Conservation (phyloP, 2,888 invertebrate genomes). For the Margaritifera margaritifera region DNA sequence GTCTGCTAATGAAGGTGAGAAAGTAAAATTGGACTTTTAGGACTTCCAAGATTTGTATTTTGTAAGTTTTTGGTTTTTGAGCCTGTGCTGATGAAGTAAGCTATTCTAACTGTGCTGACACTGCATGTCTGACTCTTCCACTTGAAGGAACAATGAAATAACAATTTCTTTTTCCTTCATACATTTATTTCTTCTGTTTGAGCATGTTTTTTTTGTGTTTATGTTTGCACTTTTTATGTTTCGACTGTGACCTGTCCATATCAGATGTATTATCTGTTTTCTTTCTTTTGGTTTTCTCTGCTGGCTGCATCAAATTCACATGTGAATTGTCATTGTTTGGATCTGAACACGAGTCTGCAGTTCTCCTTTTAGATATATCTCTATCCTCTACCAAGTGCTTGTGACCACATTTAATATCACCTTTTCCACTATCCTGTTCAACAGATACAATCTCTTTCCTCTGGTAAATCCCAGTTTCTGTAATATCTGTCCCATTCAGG, state of each 20-base stretch:
- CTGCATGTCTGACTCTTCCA: not conserved
- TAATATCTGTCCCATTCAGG: not conserved
- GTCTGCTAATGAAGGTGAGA: too few relatives aligned
- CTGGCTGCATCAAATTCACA: not conserved
- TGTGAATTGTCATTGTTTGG: too few relatives aligned
- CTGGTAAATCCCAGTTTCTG: too few relatives aligned
- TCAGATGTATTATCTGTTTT: not conserved
- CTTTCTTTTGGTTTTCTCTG: not conserved
- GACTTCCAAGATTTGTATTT: not conserved
- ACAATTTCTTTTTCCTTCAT: constrained; percentile 2
- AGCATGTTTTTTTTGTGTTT: constrained; percentile 6
- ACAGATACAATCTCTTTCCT: too few relatives aligned
- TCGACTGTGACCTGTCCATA: not conserved
- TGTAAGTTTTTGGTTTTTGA: not conserved
- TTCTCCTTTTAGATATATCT: too few relatives aligned
- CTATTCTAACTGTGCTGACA: not conserved
- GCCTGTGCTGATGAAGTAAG: not conserved
- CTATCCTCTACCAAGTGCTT: too few relatives aligned
- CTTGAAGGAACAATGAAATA: not conserved
- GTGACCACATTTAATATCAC: too few relatives aligned
- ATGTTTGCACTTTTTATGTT: constrained; percentile 23
- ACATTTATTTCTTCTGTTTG: constrained; percentile 9
- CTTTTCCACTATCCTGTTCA: too few relatives aligned
- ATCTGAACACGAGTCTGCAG: too few relatives aligned
- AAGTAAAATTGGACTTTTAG: too few relatives aligned